Percentiles rank a stretch among this genome's conserved stretches.
These are phyloP conservation scores for Rattus rattus DNA, from an alignment of 2,113 vertebrate genomes.

Conservation along the genomic window DNA sequence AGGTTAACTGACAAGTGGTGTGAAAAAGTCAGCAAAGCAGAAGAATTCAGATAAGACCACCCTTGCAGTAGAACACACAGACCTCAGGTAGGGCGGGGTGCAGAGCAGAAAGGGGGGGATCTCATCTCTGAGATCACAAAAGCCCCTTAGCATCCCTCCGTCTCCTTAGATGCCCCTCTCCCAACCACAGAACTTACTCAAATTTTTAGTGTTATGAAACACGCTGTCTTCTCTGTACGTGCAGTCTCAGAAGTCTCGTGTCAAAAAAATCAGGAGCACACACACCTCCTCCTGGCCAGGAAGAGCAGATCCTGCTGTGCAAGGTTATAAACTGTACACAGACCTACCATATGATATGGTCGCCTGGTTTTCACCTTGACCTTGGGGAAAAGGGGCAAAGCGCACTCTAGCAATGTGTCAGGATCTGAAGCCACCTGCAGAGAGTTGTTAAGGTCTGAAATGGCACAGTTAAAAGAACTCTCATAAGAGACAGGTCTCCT, in stretches of 20 bases:
- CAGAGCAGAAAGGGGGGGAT: not conserved
- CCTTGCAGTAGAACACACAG: not conserved
- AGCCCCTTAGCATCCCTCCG: not conserved
- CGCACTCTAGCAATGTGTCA: not conserved
- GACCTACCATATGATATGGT: not conserved
- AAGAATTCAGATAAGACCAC: not conserved
- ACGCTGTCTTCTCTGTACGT: not conserved
- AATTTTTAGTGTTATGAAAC: not conserved
- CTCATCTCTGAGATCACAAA: not conserved
- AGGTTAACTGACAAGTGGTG: not conserved
- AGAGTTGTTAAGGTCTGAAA: conserved; percentile 2
- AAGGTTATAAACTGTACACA: not conserved
- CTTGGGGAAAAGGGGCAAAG: not conserved
- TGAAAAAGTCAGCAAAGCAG: not conserved
- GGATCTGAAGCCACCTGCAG: conserved; percentile 42
- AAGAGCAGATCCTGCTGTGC: not conserved
- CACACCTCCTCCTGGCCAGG: not conserved
- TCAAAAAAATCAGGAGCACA: not conserved
- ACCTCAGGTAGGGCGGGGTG: not conserved
- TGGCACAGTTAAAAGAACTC: not conserved
- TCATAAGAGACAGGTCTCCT: not conserved
- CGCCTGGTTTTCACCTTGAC: not conserved
- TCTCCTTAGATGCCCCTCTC: rapidly evolving
- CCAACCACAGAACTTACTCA: not conserved
- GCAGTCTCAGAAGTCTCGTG: too few species aligned